A percentile compares a stretch with the other conserved stretches of the same genome.
phyloP scores from a whole-genome alignment of 2,888 invertebrate genomes.

The Nematopogon swammerdamellus region DNA sequence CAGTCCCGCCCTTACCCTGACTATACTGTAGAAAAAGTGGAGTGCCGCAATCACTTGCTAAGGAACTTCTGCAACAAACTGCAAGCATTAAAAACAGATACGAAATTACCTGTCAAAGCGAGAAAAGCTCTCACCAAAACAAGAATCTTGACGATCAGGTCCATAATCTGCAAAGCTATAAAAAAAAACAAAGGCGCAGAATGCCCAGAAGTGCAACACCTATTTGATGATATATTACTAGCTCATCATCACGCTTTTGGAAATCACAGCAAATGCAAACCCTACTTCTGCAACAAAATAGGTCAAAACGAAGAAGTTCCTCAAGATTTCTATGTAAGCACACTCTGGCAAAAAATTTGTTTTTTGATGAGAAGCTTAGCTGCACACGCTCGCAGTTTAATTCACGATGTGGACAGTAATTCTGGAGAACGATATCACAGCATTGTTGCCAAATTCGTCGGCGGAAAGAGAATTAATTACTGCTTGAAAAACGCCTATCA shows the following conservation, averaged over 20 bases:
- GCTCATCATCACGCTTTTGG: constrained; percentile 2
- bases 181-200: constrained; percentile 3
- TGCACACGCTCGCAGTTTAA: constrained; percentile 7
- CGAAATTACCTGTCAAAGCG: constrained; percentile 5
- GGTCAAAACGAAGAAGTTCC: constrained; percentile 2
- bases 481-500: constrained; percentile 15
- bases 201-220: constrained; percentile 2
- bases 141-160: constrained; percentile 5
- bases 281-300: constrained; percentile 1
- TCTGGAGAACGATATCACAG: constrained; percentile 17
- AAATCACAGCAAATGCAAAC: constrained; percentile 2
- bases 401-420: constrained; percentile 16
- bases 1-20: not conserved
- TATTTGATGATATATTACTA: constrained; percentile 1
- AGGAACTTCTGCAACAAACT: constrained; percentile 11
- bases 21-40: constrained; percentile 12
- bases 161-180: constrained; percentile 4
- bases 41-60: constrained; percentile 14
- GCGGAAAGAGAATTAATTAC: constrained; percentile 20
- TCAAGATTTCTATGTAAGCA: constrained; percentile 3
- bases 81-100: constrained; percentile 5
- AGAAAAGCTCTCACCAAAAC: constrained; percentile 6
- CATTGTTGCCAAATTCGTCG: constrained; percentile 17
- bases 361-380: not conserved
- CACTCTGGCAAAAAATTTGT: constrained; percentile 1